A percentile compares a stretch with the other conserved stretches of the same genome.
phyloP scores from a whole-genome alignment of 1,140 invertebrate genomes.

The Diprion similis region DNA sequence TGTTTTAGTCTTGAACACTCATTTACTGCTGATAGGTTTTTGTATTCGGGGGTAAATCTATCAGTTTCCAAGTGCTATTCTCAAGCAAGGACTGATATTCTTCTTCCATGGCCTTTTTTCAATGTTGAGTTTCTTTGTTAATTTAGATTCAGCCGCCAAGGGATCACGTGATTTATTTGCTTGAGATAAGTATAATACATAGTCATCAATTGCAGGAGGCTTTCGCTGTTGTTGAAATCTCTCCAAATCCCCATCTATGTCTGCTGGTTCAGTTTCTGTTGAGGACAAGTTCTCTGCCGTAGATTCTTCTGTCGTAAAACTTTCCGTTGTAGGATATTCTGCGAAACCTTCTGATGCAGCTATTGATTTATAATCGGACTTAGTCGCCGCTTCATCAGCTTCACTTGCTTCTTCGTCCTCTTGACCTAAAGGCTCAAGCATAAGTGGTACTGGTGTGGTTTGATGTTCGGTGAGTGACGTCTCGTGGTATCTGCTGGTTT shows the following conservation, averaged over 20 bases:
- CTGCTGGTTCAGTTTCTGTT: neutral
- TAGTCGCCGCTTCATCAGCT: no score
- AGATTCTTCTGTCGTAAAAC: neutral
- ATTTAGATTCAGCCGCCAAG: neutral
- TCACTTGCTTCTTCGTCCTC: neutral
- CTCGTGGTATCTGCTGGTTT: neutral
- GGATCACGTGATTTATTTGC: neutral
- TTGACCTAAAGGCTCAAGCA: neutral
- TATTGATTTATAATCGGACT: neutral
- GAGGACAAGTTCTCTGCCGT: neutral
- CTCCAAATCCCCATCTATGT: neutral
- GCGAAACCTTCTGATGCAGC: no score
- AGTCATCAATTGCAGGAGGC: neutral
- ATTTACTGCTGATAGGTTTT: conserved; percentile 20
- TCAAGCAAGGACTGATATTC: conserved; percentile 26
- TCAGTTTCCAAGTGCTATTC: conserved; percentile 11
- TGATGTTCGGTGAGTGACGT: neutral
- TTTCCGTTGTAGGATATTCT: neutral
- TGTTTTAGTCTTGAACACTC: conserved; percentile 14
- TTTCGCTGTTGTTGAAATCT: neutral
- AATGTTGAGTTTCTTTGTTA: neutral
- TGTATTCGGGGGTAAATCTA: conserved; percentile 9
- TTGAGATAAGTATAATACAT: neutral
- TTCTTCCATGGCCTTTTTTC: conserved; percentile 29
- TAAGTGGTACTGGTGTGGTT: neutral